A percentile compares a stretch with the other conserved stretches of the same genome.
Evolutionary conservation across 2,888 invertebrate genomes (phyloP).

Genomic region (Orchesellides sinensis): DNA sequence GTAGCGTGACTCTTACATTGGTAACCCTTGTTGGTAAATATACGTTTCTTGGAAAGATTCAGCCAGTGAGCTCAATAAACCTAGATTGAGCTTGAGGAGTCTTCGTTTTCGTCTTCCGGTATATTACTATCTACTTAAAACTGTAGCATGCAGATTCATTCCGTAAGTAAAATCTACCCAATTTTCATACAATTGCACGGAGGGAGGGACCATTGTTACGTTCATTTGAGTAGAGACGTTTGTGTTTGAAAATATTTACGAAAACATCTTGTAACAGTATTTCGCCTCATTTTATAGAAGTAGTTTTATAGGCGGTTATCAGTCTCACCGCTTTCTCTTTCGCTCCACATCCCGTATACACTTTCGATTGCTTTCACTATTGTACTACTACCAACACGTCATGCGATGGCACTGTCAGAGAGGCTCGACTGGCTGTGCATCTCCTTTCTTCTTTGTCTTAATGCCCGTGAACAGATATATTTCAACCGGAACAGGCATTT

Average conservation of each 20-base stretch:
- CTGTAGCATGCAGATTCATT: neutral
- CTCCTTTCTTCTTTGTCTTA: slow-evolving; percentile 27
- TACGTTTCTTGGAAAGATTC: slow-evolving; percentile 17
- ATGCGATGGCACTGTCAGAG: slow-evolving; percentile 19
- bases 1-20: neutral
- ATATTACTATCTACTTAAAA: neutral
- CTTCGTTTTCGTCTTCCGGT: slow-evolving; percentile 1
- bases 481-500: slow-evolving; percentile 42
- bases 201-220: no score
- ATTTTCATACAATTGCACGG: neutral
- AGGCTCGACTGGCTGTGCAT: slow-evolving; percentile 22
- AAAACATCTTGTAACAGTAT: no score
- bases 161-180: neutral
- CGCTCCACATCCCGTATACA: no score
- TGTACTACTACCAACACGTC: neutral
- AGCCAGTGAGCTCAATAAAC: slow-evolving; percentile 47
- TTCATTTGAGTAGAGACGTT: no score
- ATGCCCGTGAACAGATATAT: slow-evolving; percentile 47
- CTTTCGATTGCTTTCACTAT: neutral
- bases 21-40: slow-evolving; percentile 39
- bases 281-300: no score
- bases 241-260: no score
- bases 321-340: no score
- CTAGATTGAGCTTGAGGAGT: slow-evolving; percentile 54
- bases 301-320: no score